Evolutionary conservation across 2,113 vertebrate species (phyloP), one percentile per base, ranked within the genome.

Genomic region (Trichomycterus rosablanca): DNA sequence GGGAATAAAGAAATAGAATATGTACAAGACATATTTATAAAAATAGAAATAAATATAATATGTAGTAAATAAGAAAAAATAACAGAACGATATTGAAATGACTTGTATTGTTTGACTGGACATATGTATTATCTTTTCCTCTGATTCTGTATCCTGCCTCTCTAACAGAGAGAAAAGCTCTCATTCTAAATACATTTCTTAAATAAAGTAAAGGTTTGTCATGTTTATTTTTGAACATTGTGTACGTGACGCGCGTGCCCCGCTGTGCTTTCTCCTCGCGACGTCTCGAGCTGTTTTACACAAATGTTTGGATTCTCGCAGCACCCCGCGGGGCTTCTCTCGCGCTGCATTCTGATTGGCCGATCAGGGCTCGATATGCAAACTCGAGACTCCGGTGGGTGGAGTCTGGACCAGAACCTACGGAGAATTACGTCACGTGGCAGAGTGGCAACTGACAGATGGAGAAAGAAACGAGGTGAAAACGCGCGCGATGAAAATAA

Each of bases 231-330:
- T 54, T 32, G 32, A 20, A 15, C 23, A 44, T 7, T 32, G 26
- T 26, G 16, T 53, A 30, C 7, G 51, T 16, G 49, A 39, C 37
- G 60, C 53, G 15, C 43, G 52, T 56, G 48, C 58, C 37, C 45
- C 63, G 67, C 42, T 45, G 64, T 70, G 54, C 26, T 37, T 46
- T 39, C 67, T 45, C 44, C 67, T 76, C 63, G 34, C 34, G 74
- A 74, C 42, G 67, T 73, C 66, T 71, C 74, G 26, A 49, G 68
- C 71, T 73, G 50, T 59, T 79, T 71, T 68, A 68, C 75, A 72
- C 77, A 76, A 81, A 80, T 81, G 76, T 82, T 84, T 81, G 76
- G 74, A 59, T 80, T 81, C 71, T 71, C 56, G 75, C 79, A 75
- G 71, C 81, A 76, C 79, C 78, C 78, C 66, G 63, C 74, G 72